A percentile compares a stretch with the other conserved stretches of the same genome.
These are phyloP conservation scores for Acanthosoma haemorrhoidale DNA, from an alignment of 2,888 invertebrate species.

Conservation along the genomic window DNA sequence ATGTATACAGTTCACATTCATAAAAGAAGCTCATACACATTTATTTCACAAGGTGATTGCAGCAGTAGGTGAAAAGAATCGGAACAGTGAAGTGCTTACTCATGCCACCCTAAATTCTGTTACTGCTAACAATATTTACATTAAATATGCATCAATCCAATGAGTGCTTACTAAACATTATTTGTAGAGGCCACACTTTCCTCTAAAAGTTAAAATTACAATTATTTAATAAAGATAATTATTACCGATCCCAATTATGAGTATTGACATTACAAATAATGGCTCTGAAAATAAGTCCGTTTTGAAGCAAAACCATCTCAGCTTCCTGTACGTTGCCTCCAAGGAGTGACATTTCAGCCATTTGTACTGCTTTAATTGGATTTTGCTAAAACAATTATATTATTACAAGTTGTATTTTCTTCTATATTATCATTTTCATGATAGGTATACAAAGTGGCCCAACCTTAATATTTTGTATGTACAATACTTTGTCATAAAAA, in stretches of 20 bases:
- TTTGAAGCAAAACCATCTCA: constrained; percentile 64
- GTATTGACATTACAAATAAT: constrained; percentile 64
- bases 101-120: no score
- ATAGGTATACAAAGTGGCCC: constrained; percentile 34
- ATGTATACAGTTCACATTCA: no score
- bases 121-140: no score
- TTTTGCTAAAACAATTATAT: constrained; percentile 46
- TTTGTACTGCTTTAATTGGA: constrained; percentile 53
- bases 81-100: no score
- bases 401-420: neutral
- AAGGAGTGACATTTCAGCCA: constrained; percentile 62
- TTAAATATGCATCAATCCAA: no score
- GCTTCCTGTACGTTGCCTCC: constrained; percentile 64
- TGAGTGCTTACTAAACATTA: no score
- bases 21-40: no score
- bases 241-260: constrained; percentile 60
- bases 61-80: no score
- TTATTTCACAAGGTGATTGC: no score
- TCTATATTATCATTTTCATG: neutral
- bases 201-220: no score
- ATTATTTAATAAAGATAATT: neutral
- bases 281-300: constrained; percentile 62
- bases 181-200: no score
- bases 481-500: constrained; percentile 79
- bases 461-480: constrained; percentile 76